Conservation (phyloP, 2,113 vertebrate genomes). For the Peromyscus maniculatus region DNA sequence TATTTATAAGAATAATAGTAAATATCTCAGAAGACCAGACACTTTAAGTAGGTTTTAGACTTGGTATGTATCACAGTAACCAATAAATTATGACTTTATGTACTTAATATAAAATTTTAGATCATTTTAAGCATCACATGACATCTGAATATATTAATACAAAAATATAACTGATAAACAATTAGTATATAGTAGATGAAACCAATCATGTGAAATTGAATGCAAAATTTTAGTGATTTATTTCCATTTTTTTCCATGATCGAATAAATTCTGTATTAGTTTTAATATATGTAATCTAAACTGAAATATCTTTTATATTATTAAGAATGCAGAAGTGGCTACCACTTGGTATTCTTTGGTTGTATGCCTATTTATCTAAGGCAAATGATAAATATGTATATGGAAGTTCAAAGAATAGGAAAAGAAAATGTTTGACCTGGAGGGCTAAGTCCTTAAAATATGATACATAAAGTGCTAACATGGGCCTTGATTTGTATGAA, state of each 20-base stretch:
- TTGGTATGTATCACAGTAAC: not conserved
- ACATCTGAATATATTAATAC: not conserved
- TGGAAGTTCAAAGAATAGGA: not conserved
- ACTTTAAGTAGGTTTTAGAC: not conserved
- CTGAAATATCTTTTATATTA: not conserved
- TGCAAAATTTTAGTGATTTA: not conserved
- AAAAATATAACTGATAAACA: not conserved
- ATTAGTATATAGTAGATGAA: not conserved
- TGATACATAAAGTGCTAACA: not conserved
- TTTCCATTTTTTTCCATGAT: not conserved
- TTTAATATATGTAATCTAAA: conserved; percentile 20
- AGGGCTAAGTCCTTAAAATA: conserved; percentile 7
- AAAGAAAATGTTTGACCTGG: not conserved
- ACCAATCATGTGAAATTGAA: not conserved
- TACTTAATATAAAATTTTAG: conserved; percentile 36
- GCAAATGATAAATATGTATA: conserved; percentile 1
- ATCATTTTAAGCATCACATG: not conserved
- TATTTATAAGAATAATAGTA: not conserved
- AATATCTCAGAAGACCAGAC: conserved; percentile 28
- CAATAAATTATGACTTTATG: not conserved
- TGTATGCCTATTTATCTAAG: not conserved
- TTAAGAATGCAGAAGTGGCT: not conserved
- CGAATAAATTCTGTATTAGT: not conserved
- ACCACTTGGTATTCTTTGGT: not conserved
- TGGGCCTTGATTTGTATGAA: not conserved